Evolutionary conservation across 2,113 vertebrate species (phyloP).

Genomic region (Labrus mixtus): DNA sequence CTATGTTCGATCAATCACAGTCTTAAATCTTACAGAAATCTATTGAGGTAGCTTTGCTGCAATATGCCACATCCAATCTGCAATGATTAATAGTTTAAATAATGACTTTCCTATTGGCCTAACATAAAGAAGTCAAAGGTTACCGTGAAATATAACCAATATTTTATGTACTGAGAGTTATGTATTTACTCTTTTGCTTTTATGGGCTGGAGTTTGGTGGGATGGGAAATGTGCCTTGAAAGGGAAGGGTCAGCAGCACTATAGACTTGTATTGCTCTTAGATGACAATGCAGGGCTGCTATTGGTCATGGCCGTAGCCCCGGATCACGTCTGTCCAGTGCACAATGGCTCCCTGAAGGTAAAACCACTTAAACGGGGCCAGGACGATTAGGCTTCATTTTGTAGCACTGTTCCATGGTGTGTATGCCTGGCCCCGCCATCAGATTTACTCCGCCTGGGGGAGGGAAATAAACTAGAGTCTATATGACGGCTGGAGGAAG

Average conservation of each 20-base stretch:
- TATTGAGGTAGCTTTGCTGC: not conserved
- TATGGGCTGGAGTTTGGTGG: conserved; percentile 30
- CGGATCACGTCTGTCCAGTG: conserved; percentile 49
- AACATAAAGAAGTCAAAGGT: conserved; percentile 33
- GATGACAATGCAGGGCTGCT: conserved; percentile 51
- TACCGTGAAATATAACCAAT: conserved; percentile 21
- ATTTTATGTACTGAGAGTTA: conserved; percentile 57
- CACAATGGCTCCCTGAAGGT: conserved; percentile 67
- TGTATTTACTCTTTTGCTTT: conserved; percentile 55
- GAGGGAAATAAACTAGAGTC: conserved; percentile 61
- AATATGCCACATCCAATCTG: not conserved
- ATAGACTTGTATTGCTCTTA: conserved; percentile 37
- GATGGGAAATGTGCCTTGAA: conserved; percentile 50
- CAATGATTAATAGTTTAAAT: not conserved
- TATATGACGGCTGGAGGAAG: conserved; percentile 66
- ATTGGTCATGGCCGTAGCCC: conserved; percentile 43
- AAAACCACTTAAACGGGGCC: conserved; percentile 57
- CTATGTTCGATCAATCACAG: too few relatives aligned
- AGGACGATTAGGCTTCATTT: conserved; percentile 66
- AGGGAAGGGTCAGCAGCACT: conserved; percentile 26
- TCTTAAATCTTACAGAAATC: not conserved
- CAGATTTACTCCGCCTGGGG: conserved; percentile 59
- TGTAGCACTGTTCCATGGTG: conserved; percentile 57
- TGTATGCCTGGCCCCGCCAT: conserved; percentile 34
- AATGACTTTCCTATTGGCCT: conserved; percentile 18